Evolutionary conservation across 2,888 invertebrate genomes (phyloP), one percentile per base, ranked within the genome.

Genomic region (Autographa pulchrina): DNA sequence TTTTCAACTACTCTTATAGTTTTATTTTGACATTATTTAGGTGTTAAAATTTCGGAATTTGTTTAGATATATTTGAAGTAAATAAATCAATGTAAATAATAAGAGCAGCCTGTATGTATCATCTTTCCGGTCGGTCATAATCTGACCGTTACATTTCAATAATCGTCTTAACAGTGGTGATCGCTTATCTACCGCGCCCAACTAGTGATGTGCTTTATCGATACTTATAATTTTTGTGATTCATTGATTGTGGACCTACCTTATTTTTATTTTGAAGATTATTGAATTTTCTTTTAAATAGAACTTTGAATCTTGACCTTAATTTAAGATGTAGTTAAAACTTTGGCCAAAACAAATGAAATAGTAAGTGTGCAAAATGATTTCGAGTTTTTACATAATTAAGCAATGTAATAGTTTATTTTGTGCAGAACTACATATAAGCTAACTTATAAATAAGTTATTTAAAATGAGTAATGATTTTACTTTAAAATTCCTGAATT

Each of bases 131-230:
- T 92, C 92, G 95, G 92, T 92, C 95, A 94, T 95, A 96, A 94
- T 95, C 92, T 95, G 96, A 95, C 96, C 96, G 96, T 96, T 96
- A 96, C 95, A 96, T 92, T 96, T 96, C 96, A 96, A 96, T 96
- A 96, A 96, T 96, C 96, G 93, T 94, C 95, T 96, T 96, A 96
- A 93, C 93, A 94, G 92, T 89, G 88, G 85, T 92, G 95, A 95
- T 95, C 89, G 91, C 88, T 92, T 96, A 95, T 96, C 96, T 81
- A 88, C 92, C 94, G 93, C 96, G 91, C 96, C 96, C 90, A 92
- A 91, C 81, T 93, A 94, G 93, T 92, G 95, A 86, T 86, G 92
- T 65, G 68, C 70, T 43, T 9, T 72, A 70, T 81, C 76, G 84
- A 84, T 84, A 73, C 60, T 48, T 48, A 2, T 25, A 61, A 32